Base-by-base conservation (phyloP, 2,797 vertebrate species). In the Sebastes hubbsi region DNA sequence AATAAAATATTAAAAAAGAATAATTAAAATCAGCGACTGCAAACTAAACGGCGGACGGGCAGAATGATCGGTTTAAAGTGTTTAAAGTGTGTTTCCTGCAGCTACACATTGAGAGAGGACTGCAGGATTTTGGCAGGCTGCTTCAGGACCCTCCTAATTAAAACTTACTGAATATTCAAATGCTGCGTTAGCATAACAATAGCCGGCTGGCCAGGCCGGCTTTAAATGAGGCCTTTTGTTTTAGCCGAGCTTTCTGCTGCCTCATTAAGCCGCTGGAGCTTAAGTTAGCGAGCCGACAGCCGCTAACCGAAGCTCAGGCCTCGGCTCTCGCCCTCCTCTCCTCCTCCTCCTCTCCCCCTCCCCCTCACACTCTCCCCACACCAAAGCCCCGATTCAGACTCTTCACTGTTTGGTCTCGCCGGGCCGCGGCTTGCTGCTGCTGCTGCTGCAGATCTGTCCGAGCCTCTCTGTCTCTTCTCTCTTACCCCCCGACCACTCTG, bases 101-200 rank as follows among this genome's bases (percentile, higher is more conserved):
- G 80, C 71, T 83, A 83, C 78, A 73, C 74, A 60, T 58, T 77
- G 84, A 86, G 59, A 73, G 81, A 71, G 77, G 91, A 64, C 85
- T 75, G 80, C 82, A 83, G 78, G 85, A 85, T 91, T 88, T 86
- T 93, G 92, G 91, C 90, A 89, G 86, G 83, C 83, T 12, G 77
- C 75, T 90, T 82, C 88, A 78, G 89, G 89, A 89, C 80, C 78
- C 86, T 91, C 87, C 92, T 94, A 94, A 95, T 95, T 95, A 95
- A 93, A 96, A 95, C 92, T 85, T 90, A 79, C 92, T 92, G 94
- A 95, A 96, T 94, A 95, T 95, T 95, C 92, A 95, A 94, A 95
- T 70, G 64, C 77, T 56, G 87, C 52, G 92, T 96, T 95, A 93
- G 94, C 95, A 95, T 95, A 91, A 95, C 94, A 96, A 95, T 95